Evolutionary conservation across 2,797 vertebrate species (phyloP), one percentile per base, ranked within the genome.

Genomic region (Microchirus variegatus): DNA sequence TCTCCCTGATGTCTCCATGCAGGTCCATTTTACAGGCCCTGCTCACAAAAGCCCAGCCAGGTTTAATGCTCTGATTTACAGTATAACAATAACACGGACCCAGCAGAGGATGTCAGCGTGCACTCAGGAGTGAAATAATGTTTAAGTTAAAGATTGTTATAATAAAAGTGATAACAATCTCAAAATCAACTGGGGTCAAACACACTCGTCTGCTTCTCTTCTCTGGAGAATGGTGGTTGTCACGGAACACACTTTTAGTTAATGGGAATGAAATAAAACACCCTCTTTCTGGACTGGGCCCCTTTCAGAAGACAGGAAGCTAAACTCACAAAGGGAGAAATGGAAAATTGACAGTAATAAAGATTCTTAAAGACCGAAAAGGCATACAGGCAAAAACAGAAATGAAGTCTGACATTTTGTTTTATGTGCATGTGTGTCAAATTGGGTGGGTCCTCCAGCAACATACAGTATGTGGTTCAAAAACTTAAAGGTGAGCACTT

Each of bases 401-500:
- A 19, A 18, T 31, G 7, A 36, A 36, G 15, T 35, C 3, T 55
- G 9, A 53, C 14, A 54, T 49, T 53, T 43, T 4, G 50, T 13
- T 35, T 31, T 31, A 5, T 53, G n/a, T 43, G n/a, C 11, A 19
- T 60, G 5, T 7, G 12, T 40, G 19, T 51, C 5, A 14, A 65
- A 38, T 63, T 10, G 3, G 4, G 12, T 53, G 7, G 4, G n/a
- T 17, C 12, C 46, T 19, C 26, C 37, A 53, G 50, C 12, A 55
- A 16, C 40, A 49, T 11, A 26, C 8, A n/a, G 7, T 26, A 19
- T 26, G 53, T 52, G 62, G 42, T 61, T 65, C 2, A 36, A 18
- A 44, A 67, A 62, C 14, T 35, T 16, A 59, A 54, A 66, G 48
- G n/a, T 38, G 22, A 64, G 51, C 41, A 47, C 13, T 51, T 62